Conservation (phyloP, 2,888 invertebrate species). For the Conomelus anceps region DNA sequence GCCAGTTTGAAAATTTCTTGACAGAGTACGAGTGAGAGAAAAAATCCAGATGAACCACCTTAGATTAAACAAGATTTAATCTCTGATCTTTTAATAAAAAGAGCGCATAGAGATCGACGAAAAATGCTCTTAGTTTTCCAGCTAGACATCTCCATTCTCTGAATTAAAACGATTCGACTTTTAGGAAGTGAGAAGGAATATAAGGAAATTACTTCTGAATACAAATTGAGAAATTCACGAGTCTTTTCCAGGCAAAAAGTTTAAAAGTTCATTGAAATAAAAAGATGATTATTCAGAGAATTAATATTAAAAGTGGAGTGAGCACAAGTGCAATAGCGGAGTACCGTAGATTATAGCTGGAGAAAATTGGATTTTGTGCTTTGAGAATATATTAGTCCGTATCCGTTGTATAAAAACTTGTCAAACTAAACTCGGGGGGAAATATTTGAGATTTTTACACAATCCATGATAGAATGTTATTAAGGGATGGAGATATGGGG, state of each 20-base stretch:
- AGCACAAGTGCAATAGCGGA: background rate
- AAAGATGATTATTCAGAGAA: background rate
- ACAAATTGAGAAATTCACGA: background rate
- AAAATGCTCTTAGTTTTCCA: background rate
- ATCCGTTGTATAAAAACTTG: background rate
- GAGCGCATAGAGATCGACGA: background rate
- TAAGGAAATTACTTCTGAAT: background rate
- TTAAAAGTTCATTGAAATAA: background rate
- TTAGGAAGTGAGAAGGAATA: background rate
- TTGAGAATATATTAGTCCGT: background rate
- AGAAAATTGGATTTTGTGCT: background rate
- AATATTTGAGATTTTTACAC: background rate
- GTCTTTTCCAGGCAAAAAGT: background rate
- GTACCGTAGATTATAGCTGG: background rate
- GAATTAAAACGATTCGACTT: background rate
- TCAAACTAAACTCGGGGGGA: background rate
- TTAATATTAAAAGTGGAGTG: background rate
- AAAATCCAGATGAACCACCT: background rate
- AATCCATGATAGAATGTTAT: background rate
- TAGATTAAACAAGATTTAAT: background rate
- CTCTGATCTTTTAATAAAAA: background rate
- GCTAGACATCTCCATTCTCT: background rate
- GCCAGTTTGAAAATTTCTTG: background rate
- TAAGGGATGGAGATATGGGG: background rate
- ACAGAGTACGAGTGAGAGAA: too few species aligned